phyloP scores from a whole-genome alignment of 2,113 vertebrate genomes.

The Mohoua ochrocephala region DNA sequence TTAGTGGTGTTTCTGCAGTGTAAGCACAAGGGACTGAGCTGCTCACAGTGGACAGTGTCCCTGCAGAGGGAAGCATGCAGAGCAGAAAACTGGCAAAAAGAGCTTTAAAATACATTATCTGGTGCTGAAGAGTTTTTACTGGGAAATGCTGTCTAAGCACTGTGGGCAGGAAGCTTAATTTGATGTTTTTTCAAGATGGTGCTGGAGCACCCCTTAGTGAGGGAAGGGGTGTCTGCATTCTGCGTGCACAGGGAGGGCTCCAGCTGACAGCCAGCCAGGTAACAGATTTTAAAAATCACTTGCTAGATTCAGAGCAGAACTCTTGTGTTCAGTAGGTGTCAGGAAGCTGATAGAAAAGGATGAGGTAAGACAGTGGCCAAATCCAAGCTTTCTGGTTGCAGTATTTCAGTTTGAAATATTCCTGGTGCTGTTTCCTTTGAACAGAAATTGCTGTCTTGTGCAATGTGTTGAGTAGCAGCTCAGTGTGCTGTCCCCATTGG shows the following conservation, averaged over 20 bases:
- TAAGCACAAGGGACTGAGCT: neutral
- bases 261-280: neutral
- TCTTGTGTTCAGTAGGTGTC: neutral
- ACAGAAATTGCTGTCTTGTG: neutral
- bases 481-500: neutral
- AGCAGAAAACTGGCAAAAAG: neutral
- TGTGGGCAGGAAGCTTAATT: neutral
- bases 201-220: neutral
- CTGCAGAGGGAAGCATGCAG: neutral
- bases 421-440: neutral
- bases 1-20: neutral
- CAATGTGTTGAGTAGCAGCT: neutral
- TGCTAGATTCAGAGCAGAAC: neutral
- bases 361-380: neutral
- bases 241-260: neutral
- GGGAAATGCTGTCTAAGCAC: neutral
- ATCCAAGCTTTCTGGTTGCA: neutral
- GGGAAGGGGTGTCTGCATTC: neutral
- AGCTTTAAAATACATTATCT: neutral
- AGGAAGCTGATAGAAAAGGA: neutral
- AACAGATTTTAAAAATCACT: neutral
- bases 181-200: neutral
- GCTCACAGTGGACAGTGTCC: neutral
- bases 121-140: neutral
- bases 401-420: neutral